Evolutionary conservation across 2,113 vertebrate genomes (phyloP), one percentile per base, ranked within the genome.

Genomic region (Cervus canadensis): DNA sequence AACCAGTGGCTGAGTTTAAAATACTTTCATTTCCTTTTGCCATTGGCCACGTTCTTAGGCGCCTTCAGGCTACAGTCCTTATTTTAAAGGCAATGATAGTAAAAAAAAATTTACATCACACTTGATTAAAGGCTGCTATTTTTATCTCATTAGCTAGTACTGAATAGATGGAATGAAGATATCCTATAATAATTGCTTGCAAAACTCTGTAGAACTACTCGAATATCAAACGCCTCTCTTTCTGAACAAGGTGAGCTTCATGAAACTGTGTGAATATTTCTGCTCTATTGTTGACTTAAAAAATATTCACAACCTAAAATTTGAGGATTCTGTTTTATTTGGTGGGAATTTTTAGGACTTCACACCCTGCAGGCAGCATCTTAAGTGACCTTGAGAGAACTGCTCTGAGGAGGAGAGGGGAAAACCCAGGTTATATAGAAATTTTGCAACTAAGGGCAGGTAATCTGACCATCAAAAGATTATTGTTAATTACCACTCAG

Each of bases 201-300:
- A 79, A 79, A 93, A 81, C 30, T 93, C 56, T 48, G 36, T 60
- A 88, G 25, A 76, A 48, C 28, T 48, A 60, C 56, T 83, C 14
- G 36, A 59, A 89, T 78, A 78, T 30, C 57, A 81, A 59, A 56
- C 26, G 52, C 15, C n/a, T 95, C 95, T 97, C 56, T 9, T 60
- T 36, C 7, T 36, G 60, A 95, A 84, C 16, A 76, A 56, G 16
- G 43, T 40, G 25, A 93, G 9, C 81, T 97, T 96, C 12, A 5
- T 93, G 71, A 93, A 96, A 86, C 36, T 64, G 9, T 91, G 45
- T 60, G 28, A 87, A 76, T 85, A 64, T 40, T 97, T 95, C 25
- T 94, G 30, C 71, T 50, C 13, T 81, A 30, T 43, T 76, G 36
- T 76, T 76, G 12, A 76, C 71, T 26, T 76, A 26, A 43, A 43